These are phyloP conservation scores for Patiria miniata DNA, from an alignment of 35 echinoderm and acorn worm genomes.

Conservation along the genomic window DNA sequence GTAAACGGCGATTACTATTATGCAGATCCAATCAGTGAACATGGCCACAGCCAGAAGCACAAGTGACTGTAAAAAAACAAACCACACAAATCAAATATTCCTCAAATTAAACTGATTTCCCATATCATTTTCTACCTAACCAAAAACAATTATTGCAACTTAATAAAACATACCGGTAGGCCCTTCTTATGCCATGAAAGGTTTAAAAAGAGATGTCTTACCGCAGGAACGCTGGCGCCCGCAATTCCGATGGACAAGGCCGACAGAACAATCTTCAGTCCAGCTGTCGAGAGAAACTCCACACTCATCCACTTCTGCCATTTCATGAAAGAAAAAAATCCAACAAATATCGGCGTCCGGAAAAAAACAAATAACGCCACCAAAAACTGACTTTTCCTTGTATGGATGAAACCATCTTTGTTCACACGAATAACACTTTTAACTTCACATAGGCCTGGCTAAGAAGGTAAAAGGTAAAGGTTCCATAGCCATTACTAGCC, in stretches of 20 bases:
- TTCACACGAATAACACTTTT: too few species aligned
- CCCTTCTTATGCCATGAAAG: too few species aligned
- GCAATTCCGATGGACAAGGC: neutral
- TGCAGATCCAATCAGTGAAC: conserved; percentile 7
- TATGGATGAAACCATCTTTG: too few species aligned
- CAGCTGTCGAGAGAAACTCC: neutral
- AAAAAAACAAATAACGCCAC: too few species aligned
- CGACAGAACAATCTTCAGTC: neutral
- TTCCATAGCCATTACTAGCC: too few species aligned
- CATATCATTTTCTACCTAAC: too few species aligned
- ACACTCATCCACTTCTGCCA: neutral
- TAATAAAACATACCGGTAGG: too few species aligned
- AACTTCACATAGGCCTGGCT: too few species aligned
- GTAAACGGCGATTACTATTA: conserved; percentile 2
- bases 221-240: neutral
- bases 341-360: neutral
- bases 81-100: neutral
- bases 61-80: neutral
- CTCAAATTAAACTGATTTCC: too few species aligned
- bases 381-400: too few species aligned
- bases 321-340: neutral
- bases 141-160: too few species aligned
- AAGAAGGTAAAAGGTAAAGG: too few species aligned
- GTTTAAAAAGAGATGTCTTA: neutral
- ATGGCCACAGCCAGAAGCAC: neutral